Base-by-base conservation (phyloP, 1,140 invertebrate genomes). In the Ips typographus region DNA sequence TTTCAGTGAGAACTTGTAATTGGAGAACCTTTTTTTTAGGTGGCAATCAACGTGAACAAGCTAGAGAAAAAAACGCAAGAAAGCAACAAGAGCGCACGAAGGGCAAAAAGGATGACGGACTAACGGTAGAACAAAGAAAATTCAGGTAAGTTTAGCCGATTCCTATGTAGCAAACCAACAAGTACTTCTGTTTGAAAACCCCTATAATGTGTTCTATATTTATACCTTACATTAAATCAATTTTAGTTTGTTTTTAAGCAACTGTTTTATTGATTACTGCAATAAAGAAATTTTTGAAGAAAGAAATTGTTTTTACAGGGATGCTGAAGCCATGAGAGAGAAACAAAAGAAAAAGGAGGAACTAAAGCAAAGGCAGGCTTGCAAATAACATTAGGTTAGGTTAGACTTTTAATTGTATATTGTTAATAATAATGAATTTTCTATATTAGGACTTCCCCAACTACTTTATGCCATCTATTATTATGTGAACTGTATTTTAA, bases 1-100 rank as follows among this genome's bases (percentile, higher is more conserved):
- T 36, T 37, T 67, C 44, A 58, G 40, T 60, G 52, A 44, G 2
- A 40, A 43, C 1, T 52, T 36, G 51, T 65, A 64, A 8, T 47
- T 22, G 22, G 22, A 22, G 22, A 22, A 22, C 22, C 22, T 22
- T 38, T 65, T 64, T 82, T 81, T n/a, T 75, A 90, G 88, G 89
- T 72, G 93, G 93, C 74, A 95, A 95, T 80, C 93, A 94, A 82
- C 85, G 93, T 78, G 93, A 95, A 80, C 84, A 94, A 75, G 92
- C 93, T 68, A 85, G 93, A 63, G 87, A 86, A 70, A 94, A 94
- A 80, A 90, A 90, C 79, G 85, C 88, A 76, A 94, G 94, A 78
- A 94, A 94, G 78, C 86, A 87, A 75, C 82, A 86, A 69, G 91
- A 94, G 76, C 65, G 78, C 57, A 80, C 82, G 56, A 92, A 90